phyloP scores from a whole-genome alignment of 2,113 vertebrate genomes.

The Nestor notabilis region DNA sequence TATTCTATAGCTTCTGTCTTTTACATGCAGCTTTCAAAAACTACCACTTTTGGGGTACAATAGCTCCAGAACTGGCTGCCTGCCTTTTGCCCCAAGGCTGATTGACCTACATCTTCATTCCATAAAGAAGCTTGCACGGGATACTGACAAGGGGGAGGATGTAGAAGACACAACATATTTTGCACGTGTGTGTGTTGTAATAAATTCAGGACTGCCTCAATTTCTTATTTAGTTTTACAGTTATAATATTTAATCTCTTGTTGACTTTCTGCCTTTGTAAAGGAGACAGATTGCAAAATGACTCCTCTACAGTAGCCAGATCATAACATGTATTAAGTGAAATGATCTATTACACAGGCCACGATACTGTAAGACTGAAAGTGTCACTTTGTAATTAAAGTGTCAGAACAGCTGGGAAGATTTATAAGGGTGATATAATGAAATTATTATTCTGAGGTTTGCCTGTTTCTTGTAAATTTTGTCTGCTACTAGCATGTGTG shows the following conservation, averaged over 20 bases:
- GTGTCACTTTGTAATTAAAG: constrained; percentile 47
- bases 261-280: background rate
- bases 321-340: background rate
- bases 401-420: constrained; percentile 12
- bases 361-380: background rate
- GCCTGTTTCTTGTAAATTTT: constrained; percentile 32
- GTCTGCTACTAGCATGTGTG: background rate
- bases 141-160: background rate
- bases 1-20: background rate
- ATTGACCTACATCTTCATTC: background rate
- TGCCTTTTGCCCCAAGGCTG: rapidly evolving
- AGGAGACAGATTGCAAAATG: background rate
- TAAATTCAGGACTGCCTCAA: background rate
- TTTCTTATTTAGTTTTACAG: background rate
- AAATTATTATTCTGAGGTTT: constrained; percentile 37
- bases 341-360: constrained; percentile 5
- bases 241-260: background rate
- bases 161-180: background rate
- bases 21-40: background rate
- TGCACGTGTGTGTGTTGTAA: background rate
- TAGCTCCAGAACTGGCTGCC: background rate
- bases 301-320: background rate
- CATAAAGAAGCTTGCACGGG: background rate
- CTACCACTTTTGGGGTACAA: background rate
- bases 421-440: constrained; percentile 33